Evolutionary conservation across 2,888 invertebrate genomes (phyloP).

Genomic region (Luperina nickerlii): DNA sequence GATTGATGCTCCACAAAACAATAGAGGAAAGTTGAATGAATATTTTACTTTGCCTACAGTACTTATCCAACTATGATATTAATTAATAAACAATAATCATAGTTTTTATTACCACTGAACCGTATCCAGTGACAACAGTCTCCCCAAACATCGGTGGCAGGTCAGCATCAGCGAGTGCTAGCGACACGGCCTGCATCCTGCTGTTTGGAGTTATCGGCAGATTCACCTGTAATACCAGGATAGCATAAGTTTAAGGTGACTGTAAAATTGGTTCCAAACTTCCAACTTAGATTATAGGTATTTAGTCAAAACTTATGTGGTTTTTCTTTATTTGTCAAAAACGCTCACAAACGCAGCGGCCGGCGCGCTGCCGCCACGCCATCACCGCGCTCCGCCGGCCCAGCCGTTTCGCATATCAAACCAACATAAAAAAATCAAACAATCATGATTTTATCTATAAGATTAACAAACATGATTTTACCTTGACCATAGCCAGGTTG

Average conservation of each 20-base stretch:
- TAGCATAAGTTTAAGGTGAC: conserved; percentile 29
- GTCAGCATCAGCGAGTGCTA: conserved; percentile 75
- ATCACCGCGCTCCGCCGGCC: no score
- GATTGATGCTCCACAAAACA: conserved; percentile 56
- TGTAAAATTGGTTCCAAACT: neutral
- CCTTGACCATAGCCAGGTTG: conserved; percentile 86
- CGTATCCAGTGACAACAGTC: conserved; percentile 85
- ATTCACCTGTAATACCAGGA: conserved; percentile 77
- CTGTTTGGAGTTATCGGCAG: conserved; percentile 72
- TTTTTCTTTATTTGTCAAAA: neutral
- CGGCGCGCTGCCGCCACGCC: no score
- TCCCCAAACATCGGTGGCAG: conserved; percentile 81
- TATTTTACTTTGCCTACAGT: neutral
- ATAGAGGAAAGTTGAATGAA: conserved; percentile 2
- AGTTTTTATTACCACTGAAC: conserved; percentile 81
- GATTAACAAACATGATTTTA: conserved; percentile 48
- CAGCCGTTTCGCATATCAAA: neutral
- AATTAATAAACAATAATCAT: neutral
- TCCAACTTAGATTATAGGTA: conserved; percentile 6
- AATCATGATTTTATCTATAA: neutral
- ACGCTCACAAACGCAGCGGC: neutral
- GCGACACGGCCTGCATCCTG: conserved; percentile 78
- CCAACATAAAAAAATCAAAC: neutral
- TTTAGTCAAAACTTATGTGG: neutral
- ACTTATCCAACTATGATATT: neutral